Evolutionary conservation across 2,797 vertebrate species (phyloP), one percentile per base, ranked within the genome.

Genomic region (Gymnothorax javanicus): DNA sequence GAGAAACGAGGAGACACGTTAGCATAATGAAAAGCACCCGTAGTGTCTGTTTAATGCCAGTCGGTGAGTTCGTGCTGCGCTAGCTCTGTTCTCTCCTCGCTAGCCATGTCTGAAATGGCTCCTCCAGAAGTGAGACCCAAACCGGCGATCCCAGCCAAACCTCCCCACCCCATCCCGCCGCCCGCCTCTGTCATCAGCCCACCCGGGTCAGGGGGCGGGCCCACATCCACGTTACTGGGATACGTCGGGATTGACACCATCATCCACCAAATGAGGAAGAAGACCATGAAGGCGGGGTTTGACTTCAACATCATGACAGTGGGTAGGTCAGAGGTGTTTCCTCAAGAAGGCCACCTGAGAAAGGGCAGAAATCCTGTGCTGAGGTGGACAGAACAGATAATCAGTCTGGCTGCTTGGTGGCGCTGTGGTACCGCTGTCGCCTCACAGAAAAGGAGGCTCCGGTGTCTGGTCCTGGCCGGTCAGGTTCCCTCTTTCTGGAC

Each of bases 221-320:
- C 62, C 23, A 5, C 62, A 82, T 96, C 96, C 57, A 90, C 94
- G 56, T 92, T 99, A 90, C 94, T 99, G 91, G 98, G 98, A 64
- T 99, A 99, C 92, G 97, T 99, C 0, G 98, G 98, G 17, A 99
- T 99, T 0, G 98, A 99, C 94, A 98, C 98, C 91, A 99, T 99
- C 93, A 99, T 99, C 0, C 98, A 99, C 91, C 98, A 99, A 94
- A 99, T 99, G 98, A 97, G 98, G 86, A 98, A 97, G 96, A 99
- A 99, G 93, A 99, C 98, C 75, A 99, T 99, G 98, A 99, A 99
- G 96, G 97, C 98, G 0, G 98, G 98, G 71, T 99, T 99, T 0
- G 98, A 99, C 93, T 99, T 99, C 92, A 99, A 99, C 91, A 97
- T 99, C 95, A 99, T 99, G 98, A 97, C 98, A 58, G 98, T 99